Conservation (phyloP, 1,140 invertebrate species). For the Dolichoris vasculosae region DNA sequence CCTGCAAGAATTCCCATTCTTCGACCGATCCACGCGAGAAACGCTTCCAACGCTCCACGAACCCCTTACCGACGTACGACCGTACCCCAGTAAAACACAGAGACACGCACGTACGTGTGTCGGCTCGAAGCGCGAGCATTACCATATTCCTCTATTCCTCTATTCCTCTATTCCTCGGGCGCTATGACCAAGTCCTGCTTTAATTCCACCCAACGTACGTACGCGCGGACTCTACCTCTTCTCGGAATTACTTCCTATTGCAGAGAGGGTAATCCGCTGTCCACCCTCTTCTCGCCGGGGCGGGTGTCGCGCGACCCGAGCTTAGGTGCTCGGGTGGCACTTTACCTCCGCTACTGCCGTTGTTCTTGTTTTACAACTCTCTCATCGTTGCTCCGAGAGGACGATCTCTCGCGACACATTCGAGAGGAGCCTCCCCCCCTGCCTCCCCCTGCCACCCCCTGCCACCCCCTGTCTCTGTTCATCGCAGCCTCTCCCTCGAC, state of each 20-base stretch:
- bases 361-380: slow-evolving; percentile 44
- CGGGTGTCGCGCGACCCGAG: slow-evolving; percentile 40
- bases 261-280: slow-evolving; percentile 47
- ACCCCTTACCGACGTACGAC: no score
- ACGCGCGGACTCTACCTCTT: slow-evolving; percentile 7
- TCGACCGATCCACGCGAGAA: background rate
- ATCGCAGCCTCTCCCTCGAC: background rate
- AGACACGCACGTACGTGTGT: background rate
- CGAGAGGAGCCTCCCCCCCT: background rate
- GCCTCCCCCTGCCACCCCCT: background rate
- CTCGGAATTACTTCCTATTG: slow-evolving; percentile 42
- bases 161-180: no score
- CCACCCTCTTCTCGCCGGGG: slow-evolving; percentile 29
- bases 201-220: slow-evolving; percentile 34
- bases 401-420: no score
- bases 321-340: slow-evolving; percentile 45
- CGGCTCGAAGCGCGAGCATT: background rate
- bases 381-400: background rate
- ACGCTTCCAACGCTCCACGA: no score
- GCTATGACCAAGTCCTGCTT: slow-evolving; percentile 5
- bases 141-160: slow-evolving; percentile 42
- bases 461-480: background rate
- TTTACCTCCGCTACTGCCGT: slow-evolving; percentile 53
- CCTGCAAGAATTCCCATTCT: slow-evolving; percentile 2
- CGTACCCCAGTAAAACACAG: no score